Conservation (phyloP, 1,140 invertebrate genomes). For the Pollicipes pollicipes region DNA sequence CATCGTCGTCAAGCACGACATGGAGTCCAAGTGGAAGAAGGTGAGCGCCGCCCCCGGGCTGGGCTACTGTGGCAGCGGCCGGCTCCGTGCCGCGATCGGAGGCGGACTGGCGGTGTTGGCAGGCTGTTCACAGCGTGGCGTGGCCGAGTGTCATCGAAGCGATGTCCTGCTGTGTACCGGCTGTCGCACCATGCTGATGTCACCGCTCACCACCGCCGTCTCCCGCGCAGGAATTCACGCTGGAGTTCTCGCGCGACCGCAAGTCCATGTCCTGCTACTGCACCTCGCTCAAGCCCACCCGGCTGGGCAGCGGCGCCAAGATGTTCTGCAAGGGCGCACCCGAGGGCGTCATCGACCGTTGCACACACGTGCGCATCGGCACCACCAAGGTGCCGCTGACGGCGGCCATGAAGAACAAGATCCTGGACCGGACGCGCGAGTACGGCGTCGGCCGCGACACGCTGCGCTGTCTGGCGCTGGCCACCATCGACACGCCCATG, state of each 20-base stretch:
- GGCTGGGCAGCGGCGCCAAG: conserved; percentile 76
- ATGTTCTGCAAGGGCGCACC: conserved; percentile 97
- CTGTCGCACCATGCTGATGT: too few species aligned
- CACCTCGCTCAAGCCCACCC: conserved; percentile 66
- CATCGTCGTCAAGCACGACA: conserved; percentile 77
- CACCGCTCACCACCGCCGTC: too few species aligned
- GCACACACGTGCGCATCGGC: conserved; percentile 88
- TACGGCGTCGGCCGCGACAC: conserved; percentile 99
- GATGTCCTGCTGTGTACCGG: too few species aligned
- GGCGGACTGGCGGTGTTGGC: too few species aligned
- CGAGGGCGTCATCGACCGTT: conserved; percentile 93
- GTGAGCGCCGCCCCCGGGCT: conserved; percentile 23
- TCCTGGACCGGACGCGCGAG: conserved; percentile 76
- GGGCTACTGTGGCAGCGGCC: conserved; percentile 11
- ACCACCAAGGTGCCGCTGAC: conserved; percentile 83
- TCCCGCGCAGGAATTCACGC: conserved; percentile 70
- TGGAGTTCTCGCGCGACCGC: conserved; percentile 98
- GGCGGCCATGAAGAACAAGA: conserved; percentile 72
- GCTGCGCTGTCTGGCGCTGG: conserved; percentile 89
- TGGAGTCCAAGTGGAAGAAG: conserved; percentile 95
- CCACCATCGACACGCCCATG: conserved; percentile 83
- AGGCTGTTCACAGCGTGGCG: too few species aligned
- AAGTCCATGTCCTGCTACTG: conserved; percentile 99
- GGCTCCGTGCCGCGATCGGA: conserved; percentile 22
- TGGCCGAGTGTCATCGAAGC: too few species aligned